Percentiles rank a stretch among this genome's conserved stretches.
Evolutionary conservation across 2,888 invertebrate genomes (phyloP).

Genomic region (Plagodis pulveraria): DNA sequence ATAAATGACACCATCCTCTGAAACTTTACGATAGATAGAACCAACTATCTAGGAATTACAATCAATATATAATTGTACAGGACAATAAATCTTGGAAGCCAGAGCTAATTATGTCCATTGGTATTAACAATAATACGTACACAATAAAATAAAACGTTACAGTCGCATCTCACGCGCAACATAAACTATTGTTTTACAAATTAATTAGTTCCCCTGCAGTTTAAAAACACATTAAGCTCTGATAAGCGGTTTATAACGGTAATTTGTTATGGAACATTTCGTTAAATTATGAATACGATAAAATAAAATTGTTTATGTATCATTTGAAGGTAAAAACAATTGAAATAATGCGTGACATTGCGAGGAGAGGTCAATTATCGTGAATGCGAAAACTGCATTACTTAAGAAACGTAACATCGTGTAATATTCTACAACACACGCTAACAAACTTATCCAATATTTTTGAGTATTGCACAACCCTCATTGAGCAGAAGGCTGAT

Average conservation of each 20-base stretch:
- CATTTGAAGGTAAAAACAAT: conserved; percentile 55
- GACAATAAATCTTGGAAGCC: too few relatives aligned
- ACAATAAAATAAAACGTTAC: neutral
- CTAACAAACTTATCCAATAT: conserved; percentile 73
- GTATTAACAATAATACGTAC: neutral
- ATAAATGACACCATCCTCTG: too few relatives aligned
- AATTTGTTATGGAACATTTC: conserved; percentile 21
- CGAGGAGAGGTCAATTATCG: conserved; percentile 69
- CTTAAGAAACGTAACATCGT: conserved; percentile 63
- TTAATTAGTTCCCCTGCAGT: conserved; percentile 16
- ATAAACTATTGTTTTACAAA: conserved; percentile 35
- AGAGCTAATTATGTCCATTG: neutral
- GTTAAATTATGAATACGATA: conserved; percentile 14
- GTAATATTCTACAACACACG: conserved; percentile 53
- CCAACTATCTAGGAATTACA: too few relatives aligned
- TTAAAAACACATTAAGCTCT: conserved; percentile 14
- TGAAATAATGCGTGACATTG: conserved; percentile 62
- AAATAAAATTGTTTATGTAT: conserved; percentile 11
- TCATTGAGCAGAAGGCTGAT: conserved; percentile 64
- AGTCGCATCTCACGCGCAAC: conserved; percentile 4
- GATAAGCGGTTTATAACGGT: conserved; percentile 16
- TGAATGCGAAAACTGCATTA: conserved; percentile 63
- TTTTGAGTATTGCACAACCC: conserved; percentile 69
- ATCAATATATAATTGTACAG: too few relatives aligned
- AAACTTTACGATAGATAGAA: too few relatives aligned